Evolutionary conservation across 2,888 invertebrate genomes (phyloP).

Genomic region (Acrobasis repandana): DNA sequence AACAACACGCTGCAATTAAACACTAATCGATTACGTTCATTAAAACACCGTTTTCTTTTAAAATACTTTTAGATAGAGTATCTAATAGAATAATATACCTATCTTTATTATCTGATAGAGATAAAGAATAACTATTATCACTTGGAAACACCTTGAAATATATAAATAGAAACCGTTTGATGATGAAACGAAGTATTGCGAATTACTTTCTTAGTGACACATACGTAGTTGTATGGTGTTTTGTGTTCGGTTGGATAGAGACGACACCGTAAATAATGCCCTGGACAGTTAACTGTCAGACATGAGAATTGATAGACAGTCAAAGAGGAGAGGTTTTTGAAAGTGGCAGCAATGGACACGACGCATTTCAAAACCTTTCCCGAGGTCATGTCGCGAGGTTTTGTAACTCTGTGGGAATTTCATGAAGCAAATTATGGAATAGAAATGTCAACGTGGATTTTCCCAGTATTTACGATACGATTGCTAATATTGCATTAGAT

Average conservation of each 20-base stretch:
- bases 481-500: not conserved
- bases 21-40: not conserved
- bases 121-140: too few species aligned
- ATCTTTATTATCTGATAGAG: too few species aligned
- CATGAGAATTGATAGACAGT: slow-evolving; percentile 51
- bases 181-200: too few species aligned
- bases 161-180: too few species aligned
- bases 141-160: too few species aligned
- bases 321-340: slow-evolving; percentile 9
- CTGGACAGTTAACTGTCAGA: slow-evolving; percentile 47
- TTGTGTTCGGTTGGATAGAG: slow-evolving; percentile 24
- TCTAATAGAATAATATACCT: too few species aligned
- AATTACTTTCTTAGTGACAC: not conserved
- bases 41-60: not conserved
- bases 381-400: not conserved
- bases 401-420: slow-evolving; percentile 9
- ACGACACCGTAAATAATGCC: slow-evolving; percentile 43
- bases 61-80: too few species aligned
- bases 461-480: too few species aligned
- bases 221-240: not conserved
- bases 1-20: not conserved
- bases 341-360: not conserved
- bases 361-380: slow-evolving; percentile 6
- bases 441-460: not conserved
- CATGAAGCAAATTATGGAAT: not conserved